A percentile compares a stretch with the other conserved stretches of the same genome.
These are phyloP conservation scores for Cervus canadensis DNA, from an alignment of 2,113 vertebrate species.

Conservation along the genomic window DNA sequence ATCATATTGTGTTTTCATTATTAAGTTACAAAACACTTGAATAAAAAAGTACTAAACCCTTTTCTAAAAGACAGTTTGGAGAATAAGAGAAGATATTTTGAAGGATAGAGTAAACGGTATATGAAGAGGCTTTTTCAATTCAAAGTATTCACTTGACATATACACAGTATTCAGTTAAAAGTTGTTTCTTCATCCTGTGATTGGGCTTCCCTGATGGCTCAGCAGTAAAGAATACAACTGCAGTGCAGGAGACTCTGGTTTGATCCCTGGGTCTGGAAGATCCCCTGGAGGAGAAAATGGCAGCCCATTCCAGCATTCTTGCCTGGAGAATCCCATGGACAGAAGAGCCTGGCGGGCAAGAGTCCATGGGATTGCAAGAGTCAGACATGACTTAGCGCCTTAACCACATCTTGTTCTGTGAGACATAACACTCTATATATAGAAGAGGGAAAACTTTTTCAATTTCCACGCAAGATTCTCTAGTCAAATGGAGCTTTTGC, in stretches of 20 bases:
- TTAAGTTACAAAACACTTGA: not conserved
- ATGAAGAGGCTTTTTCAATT: not conserved
- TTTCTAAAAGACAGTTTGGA: not conserved
- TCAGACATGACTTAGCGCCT: not conserved
- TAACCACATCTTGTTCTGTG: not conserved
- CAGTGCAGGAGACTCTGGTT: not conserved
- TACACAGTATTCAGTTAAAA: not conserved
- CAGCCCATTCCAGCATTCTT: not conserved
- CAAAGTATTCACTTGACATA: not conserved
- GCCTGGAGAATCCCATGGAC: not conserved
- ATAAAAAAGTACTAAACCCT: not conserved
- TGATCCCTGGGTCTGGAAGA: not conserved
- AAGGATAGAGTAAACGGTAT: not conserved
- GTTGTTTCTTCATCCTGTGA: not conserved
- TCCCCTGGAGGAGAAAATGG: not conserved
- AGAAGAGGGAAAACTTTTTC: not conserved
- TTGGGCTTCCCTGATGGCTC: not conserved
- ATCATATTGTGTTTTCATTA: not conserved
- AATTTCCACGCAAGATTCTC: not conserved
- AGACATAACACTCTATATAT: not conserved
- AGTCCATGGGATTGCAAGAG: not conserved
- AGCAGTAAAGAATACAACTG: not conserved
- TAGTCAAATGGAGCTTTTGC: not conserved
- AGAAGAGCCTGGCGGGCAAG: not conserved
- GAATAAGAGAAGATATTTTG: slow-evolving; percentile 1